Percentiles rank a stretch among this genome's conserved stretches.
Conservation (phyloP, 2,888 invertebrate species). For the Rhorus exstirpatorius region DNA sequence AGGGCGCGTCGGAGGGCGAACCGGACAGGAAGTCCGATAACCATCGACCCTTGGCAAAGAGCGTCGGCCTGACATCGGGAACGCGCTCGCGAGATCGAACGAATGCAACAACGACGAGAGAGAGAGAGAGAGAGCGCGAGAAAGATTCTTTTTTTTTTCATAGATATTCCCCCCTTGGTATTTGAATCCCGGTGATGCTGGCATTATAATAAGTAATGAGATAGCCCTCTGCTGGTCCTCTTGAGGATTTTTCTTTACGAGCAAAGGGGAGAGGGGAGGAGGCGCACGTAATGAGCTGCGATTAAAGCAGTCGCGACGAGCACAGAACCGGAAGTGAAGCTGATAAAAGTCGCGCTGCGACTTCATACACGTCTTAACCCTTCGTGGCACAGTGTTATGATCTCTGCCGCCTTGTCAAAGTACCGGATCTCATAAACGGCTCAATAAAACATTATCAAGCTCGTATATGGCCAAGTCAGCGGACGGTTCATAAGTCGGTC, state of each 20-base stretch:
- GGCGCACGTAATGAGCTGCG: constrained; percentile 8
- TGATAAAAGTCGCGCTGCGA: constrained; percentile 36
- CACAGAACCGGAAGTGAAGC: constrained; percentile 50
- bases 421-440: too few species aligned
- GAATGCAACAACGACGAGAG: constrained; percentile 27
- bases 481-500: too few species aligned
- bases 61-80: constrained; percentile 80
- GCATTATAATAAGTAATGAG: constrained; percentile 61
- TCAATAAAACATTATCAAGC: too few species aligned
- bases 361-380: constrained; percentile 2
- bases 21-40: constrained; percentile 72
- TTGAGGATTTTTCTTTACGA: constrained; percentile 45
- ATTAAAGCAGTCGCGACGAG: constrained; percentile 17
- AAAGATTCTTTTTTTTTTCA: constrained; percentile 15
- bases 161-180: constrained; percentile 6
- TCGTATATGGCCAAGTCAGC: too few species aligned
- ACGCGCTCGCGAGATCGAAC: constrained; percentile 70
- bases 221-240: constrained; percentile 6
- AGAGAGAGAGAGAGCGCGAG: constrained; percentile 17
- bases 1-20: constrained; percentile 68
- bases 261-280: too few species aligned
- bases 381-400: not conserved
- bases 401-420: too few species aligned
- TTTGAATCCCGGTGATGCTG: constrained; percentile 28
- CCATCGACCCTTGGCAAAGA: constrained; percentile 70